Evolutionary conservation across 2,113 vertebrate species (phyloP), one percentile per base, ranked within the genome.

Genomic region (Aplodontia rufa): DNA sequence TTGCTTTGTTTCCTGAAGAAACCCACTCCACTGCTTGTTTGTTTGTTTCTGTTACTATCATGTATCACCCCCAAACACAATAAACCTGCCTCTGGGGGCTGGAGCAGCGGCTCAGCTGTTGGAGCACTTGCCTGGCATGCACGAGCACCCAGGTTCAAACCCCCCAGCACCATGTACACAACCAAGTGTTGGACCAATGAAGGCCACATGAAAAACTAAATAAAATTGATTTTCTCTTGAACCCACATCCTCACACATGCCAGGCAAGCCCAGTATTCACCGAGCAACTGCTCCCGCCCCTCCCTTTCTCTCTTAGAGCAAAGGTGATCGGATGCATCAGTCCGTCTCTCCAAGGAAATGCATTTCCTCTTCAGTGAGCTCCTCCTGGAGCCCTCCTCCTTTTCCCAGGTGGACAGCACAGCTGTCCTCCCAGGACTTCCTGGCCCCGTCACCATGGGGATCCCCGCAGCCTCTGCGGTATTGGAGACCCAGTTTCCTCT

Each of bases 401-500:
- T 60, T 28, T 82, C 17, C 51, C 24, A 60, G 81, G 37, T 37
- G 37, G 32, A 13, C 55, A 58, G 47, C 47, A 26, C 53, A 93
- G 45, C 45, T 55, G 11, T 26, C 42, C 62, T 26, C 62, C 22
- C 58, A 75, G 76, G 26, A 49, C 58, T 93, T 90, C 90, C 82
- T 49, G 49, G 47, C 55, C 58, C 32, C 42, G 30, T 40, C n/a
- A 22, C 5, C 55, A 51, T 93, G 82, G 37, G 60, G 93, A 80
- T 69, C 69, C 93, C 93, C 49, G 0, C n/a, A 5, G 9, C 32
- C 78, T n/a, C 55, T 87, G 28, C 16, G 9, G 17, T 13, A 17
- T 49, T 45, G 14, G 55, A 80, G 55, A 51, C 51, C 66, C 26
- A 7, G 30, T 60, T 92, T 94, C 95, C 90, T 94, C 51, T 84